A percentile compares a stretch with the other conserved stretches of the same genome.
Conservation (phyloP, 2,113 vertebrate species). For the Bujurquina vittata region DNA sequence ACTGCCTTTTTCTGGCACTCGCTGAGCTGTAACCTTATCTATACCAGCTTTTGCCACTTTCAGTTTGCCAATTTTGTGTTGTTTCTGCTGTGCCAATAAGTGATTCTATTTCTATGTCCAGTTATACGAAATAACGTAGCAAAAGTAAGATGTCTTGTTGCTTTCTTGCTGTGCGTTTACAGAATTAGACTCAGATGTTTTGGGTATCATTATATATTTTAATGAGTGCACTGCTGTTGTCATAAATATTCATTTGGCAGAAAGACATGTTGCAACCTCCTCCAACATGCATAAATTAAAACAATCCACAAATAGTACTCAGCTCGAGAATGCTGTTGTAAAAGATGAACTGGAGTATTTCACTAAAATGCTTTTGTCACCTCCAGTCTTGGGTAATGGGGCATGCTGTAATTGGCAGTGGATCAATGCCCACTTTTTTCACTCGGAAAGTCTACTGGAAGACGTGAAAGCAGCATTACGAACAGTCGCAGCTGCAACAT, state of each 20-base stretch:
- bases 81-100: not conserved
- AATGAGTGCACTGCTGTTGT: not conserved
- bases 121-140: not conserved
- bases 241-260: conserved; percentile 28
- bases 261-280: not conserved
- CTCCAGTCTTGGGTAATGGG: not conserved
- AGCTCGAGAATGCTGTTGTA: not conserved
- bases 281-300: conserved; percentile 13
- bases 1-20: not conserved
- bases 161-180: not conserved
- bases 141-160: not conserved
- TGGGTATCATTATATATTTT: conserved; percentile 1
- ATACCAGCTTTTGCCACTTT: not conserved
- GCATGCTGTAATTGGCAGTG: not conserved
- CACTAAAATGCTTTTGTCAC: not conserved
- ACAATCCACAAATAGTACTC: not conserved
- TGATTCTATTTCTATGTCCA: not conserved
- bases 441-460: too few species aligned
- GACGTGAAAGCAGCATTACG: too few species aligned
- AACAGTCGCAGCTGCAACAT: too few species aligned
- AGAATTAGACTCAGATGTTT: not conserved
- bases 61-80: not conserved
- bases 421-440: not conserved
- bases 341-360: not conserved
- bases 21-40: not conserved